Base-by-base conservation (phyloP, 2,888 invertebrate genomes). In the Pollenia angustigena region DNA sequence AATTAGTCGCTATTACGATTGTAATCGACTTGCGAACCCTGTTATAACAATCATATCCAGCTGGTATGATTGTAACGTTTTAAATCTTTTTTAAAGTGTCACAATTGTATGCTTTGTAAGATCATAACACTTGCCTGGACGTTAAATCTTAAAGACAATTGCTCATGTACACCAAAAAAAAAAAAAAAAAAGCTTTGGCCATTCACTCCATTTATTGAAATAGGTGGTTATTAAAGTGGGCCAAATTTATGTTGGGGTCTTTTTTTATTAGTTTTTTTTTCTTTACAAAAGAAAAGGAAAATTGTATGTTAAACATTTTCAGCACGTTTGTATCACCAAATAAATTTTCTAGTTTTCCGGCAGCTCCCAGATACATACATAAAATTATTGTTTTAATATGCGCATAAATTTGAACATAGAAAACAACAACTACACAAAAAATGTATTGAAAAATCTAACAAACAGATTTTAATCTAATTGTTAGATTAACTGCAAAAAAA, bases 301-400 rank as follows among this genome's bases (percentile, higher is more conserved):
- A 75, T 42, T 12, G 23, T 7, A 23, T 16, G n/a, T 16, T 0
- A 56, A 66, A 56, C 23, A 46, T 6, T 60, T 75, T 32, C 7
- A 48, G 69, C 69, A 75, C 66, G 56, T 76, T 14, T 78, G 62
- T 83, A 83, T 83, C 86, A 84, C 76, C 74, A 81, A 66, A 81
- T 72, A 64, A 76, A 84, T 83, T 72, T 84, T 72, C 23, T 68
- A 64, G 52, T 87, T 87, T 87, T 87, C 87, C 87, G 87, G 87
- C 87, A 87, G 87, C 83, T 87, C 66, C 80, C 54, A 81, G 83
- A 54, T 84, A 68, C 48, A 81, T 66, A 69, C 40, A 66, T 79
- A 74, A 85, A 87, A 84, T 81, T 87, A 87, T 87, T 75, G 80
- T 87, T 85, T 85, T 83, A 87, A 79, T 78, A 87, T 87, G 87